These are phyloP conservation scores for Ibidorhyncha struthersii DNA, from an alignment of 2,113 vertebrate genomes.

Conservation along the genomic window DNA sequence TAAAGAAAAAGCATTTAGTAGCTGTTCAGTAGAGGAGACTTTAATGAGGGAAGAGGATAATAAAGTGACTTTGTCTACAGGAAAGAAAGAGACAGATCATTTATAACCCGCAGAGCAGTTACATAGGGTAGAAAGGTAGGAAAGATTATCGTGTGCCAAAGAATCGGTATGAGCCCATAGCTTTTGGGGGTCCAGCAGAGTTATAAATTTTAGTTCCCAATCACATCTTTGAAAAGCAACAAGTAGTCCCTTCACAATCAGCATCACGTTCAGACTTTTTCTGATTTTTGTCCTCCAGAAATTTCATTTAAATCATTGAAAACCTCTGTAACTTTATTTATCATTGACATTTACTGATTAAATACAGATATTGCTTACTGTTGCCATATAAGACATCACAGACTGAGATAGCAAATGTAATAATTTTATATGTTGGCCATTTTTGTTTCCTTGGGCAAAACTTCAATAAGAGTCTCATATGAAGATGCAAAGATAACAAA, in stretches of 20 bases:
- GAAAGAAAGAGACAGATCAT: not conserved
- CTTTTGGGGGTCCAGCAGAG: not conserved
- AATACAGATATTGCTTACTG: not conserved
- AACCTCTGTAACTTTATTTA: not conserved
- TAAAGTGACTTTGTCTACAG: not conserved
- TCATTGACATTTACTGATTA: not conserved
- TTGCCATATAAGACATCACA: not conserved
- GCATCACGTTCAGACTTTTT: not conserved
- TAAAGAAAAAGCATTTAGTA: not conserved
- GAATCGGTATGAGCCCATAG: not conserved
- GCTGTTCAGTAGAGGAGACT: not conserved
- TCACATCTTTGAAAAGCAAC: not conserved
- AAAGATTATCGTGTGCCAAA: not conserved
- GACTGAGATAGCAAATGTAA: not conserved
- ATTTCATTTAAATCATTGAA: not conserved
- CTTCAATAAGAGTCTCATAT: not conserved
- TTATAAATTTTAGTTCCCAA: not conserved
- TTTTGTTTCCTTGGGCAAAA: not conserved
- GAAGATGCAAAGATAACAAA: not conserved
- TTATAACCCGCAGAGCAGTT: not conserved
- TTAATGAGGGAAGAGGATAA: not conserved
- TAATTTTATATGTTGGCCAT: not conserved
- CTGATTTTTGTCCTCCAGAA: not conserved
- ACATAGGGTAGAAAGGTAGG: not conserved
- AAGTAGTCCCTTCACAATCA: not conserved